phyloP scores from a whole-genome alignment of 2,113 vertebrate species.

The Upupa epops region DNA sequence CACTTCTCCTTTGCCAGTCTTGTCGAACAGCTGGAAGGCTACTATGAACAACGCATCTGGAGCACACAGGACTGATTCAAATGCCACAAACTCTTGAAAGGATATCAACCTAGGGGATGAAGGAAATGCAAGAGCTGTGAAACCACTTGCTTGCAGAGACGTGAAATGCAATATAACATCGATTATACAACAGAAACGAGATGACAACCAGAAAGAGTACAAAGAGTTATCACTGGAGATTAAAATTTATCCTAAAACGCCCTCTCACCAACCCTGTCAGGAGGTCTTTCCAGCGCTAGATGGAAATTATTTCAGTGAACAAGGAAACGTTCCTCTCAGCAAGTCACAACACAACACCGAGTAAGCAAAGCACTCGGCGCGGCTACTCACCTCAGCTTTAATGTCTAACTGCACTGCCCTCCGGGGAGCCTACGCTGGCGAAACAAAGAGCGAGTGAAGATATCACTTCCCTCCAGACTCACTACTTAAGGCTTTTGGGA shows the following conservation, averaged over 20 bases:
- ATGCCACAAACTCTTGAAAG: conserved; percentile 89
- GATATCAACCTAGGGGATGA: conserved; percentile 83
- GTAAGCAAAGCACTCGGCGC: neutral
- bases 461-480: conserved; percentile 1
- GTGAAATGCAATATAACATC: neutral
- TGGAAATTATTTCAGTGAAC: neutral
- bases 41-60: conserved; percentile 87
- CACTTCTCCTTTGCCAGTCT: conserved; percentile 84
- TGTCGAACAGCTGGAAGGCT: conserved; percentile 90
- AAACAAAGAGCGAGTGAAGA: neutral
- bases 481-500: neutral
- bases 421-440: neutral
- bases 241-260: neutral
- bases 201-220: neutral
- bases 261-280: neutral
- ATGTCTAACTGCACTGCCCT: conserved; percentile 22
- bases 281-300: neutral
- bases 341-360: conserved; percentile 30
- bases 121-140: conserved; percentile 38
- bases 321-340: neutral
- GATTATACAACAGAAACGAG: neutral
- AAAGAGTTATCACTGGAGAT: neutral
- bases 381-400: conserved; percentile 24
- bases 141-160: conserved; percentile 9
- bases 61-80: conserved; percentile 87